These are phyloP conservation scores for Monomorium pharaonis DNA, from an alignment of 1,140 invertebrate species.

Conservation along the genomic window DNA sequence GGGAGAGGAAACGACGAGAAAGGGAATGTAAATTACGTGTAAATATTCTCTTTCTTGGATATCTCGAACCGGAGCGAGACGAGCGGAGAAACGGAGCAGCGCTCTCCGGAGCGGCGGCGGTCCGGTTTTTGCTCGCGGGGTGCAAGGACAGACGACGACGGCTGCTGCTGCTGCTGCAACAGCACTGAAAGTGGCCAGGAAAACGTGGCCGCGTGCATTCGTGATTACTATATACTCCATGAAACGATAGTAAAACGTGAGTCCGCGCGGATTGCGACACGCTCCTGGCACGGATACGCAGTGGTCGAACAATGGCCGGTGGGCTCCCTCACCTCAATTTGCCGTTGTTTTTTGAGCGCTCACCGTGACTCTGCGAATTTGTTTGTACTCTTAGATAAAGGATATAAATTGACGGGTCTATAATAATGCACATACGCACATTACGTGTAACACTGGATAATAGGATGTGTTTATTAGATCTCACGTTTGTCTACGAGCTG, in stretches of 20 bases:
- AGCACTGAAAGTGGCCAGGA: slow-evolving; percentile 72
- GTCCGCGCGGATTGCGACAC: slow-evolving; percentile 31
- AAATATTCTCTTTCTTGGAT: slow-evolving; percentile 50
- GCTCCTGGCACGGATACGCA: slow-evolving; percentile 25
- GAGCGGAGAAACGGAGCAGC: slow-evolving; percentile 59
- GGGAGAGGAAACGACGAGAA: neutral
- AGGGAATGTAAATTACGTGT: slow-evolving; percentile 26
- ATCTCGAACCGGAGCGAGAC: slow-evolving; percentile 69
- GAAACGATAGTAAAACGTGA: slow-evolving; percentile 57
- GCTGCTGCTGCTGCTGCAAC: neutral
- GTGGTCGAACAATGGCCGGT: slow-evolving; percentile 32
- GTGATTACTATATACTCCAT: slow-evolving; percentile 32
- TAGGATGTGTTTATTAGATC: neutral
- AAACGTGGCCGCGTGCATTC: slow-evolving; percentile 41
- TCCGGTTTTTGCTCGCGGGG: slow-evolving; percentile 76
- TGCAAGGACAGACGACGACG: slow-evolving; percentile 73
- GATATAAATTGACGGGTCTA: neutral
- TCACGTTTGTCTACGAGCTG: neutral
- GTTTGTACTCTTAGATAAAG: neutral
- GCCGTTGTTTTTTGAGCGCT: neutral
- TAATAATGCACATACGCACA: neutral
- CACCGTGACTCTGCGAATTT: neutral
- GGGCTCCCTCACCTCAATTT: neutral
- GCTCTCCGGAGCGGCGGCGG: slow-evolving; percentile 50
- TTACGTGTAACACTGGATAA: neutral